Evolutionary conservation across 1,140 invertebrate species (phyloP), one percentile per base, ranked within the genome.

Genomic region (Drosophila simulans): DNA sequence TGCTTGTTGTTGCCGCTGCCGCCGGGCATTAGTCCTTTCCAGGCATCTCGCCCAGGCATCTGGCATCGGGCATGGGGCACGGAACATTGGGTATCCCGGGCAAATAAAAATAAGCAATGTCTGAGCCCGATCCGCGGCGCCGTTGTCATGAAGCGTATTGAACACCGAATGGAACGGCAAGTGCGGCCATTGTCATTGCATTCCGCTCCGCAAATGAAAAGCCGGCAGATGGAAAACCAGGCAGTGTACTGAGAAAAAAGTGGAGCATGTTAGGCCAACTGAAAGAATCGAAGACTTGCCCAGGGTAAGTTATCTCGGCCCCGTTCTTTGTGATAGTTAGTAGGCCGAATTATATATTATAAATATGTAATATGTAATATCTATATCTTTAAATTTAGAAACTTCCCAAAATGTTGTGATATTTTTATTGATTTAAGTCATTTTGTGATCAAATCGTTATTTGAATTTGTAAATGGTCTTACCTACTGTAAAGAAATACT

Each of bases 21-120:
- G 17, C 11, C 22, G 46, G 45, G 22, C 46, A 48, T 48, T 48
- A 48, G 46, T 48, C 46, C 43, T 22, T 11, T 4, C 42, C 15
- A 20, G 42, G 42, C 42, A 20, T 20, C 31, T 31, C 27, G 27
- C 27, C 8, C 27, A 31, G 31, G 31, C 31, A 8, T 20, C 40
- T 3, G 40, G 15, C 2, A 8, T 17, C 2, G 10, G 42, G 42
- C 42, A 11, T 11, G 10, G 15, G 17, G 31, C 31, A 31, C 2
- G 8, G 7, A 8, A 7, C 27, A 31, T 8, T 5, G 27, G 4
- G 1, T 20, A 83, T 77, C 63, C 70, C 75, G 82, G 83, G 84
- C 79, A 89, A 86, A 86, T 88, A 86, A 89, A 86, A 86, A 86
- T 86, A 86, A 86, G 79, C 84, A 88, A 79, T 76, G 75, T 73